Base-by-base conservation (phyloP, 1,140 invertebrate genomes). In the Cataglyphis hispanica region DNA sequence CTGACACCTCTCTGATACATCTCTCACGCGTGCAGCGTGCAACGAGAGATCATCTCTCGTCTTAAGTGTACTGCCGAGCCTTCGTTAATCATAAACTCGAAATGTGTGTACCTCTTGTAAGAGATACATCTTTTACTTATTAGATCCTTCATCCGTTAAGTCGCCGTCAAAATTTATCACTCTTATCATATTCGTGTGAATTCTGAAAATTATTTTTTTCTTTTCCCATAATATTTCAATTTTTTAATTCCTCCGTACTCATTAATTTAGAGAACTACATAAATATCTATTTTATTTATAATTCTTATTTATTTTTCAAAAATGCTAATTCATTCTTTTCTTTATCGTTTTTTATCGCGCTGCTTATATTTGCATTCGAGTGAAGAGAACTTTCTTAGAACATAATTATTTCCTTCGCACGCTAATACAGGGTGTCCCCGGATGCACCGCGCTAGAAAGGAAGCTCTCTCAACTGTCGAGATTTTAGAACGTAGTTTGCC, bases 1-100 rank as follows among this genome's bases (percentile, higher is more conserved):
- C 67, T 74, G 53, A 61, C 78, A 74, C 78, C 34, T 83, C 34
- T 83, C n/a, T 19, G 78, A 72, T 43, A 37, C 78, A 58, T 72
- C 64, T 60, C 46, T 60, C 34, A 34, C 22, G 50, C 78, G 50
- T 19, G 60, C 61, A 37, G 19, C 40, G 40, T 46, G 40, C 66
- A 46, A 25, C 22, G n/a, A 66, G 13, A 40, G 19, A 27, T 13
- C 50, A 72, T 19, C 53, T 11, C 50, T 70, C 77, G 50, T 31
- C 56, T 58, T 22, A 56, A 70, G 22, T 25, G 34, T 56, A 58
- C 25, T n/a, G 7, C n/a, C 50, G 31, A 75, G 19, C 53, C 58
- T 43, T 43, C 74, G 74, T 76, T 64, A 77, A 64, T 77, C 75
- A 43, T 64, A 64, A 75, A 34, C 19, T 25, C 37, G 56, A 40